A percentile compares a stretch with the other conserved stretches of the same genome.
Conservation (phyloP, 92 coral and sea anemone species). For the Diadumene lineata region DNA sequence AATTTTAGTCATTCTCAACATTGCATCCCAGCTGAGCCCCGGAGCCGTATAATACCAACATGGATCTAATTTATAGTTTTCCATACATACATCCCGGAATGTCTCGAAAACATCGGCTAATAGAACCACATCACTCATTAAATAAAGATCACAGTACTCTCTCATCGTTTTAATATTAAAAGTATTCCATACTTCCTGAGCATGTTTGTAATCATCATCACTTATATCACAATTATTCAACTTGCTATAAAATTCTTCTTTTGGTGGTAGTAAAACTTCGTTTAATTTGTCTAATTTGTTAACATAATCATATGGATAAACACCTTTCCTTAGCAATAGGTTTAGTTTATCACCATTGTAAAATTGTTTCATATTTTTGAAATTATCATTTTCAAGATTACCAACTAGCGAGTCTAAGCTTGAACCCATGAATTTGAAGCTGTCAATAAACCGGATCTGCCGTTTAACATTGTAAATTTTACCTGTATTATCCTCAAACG, state of each 20-base stretch:
- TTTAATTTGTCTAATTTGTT: no score
- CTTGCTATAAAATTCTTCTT: slow-evolving; percentile 11
- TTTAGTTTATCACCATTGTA: slow-evolving; percentile 5
- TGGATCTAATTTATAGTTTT: no score
- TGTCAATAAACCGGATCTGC: neutral
- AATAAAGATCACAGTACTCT: neutral
- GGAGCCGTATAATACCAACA: no score
- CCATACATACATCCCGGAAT: slow-evolving; percentile 32
- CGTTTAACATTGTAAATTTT: no score
- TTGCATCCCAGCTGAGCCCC: no score
- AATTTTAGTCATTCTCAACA: no score
- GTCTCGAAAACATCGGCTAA: slow-evolving; percentile 34
- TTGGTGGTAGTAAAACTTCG: slow-evolving; percentile 25
- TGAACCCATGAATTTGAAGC: neutral
- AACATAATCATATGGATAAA: no score
- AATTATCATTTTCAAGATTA: no score
- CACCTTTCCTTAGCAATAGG: neutral
- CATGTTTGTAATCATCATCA: neutral
- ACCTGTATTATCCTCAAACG: slow-evolving; percentile 9
- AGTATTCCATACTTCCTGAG: no score
- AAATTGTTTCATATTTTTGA: no score
- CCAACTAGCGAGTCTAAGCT: neutral
- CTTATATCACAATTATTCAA: no score
- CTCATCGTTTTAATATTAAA: slow-evolving; percentile 21
- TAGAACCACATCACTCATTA: slow-evolving; percentile 3